Evolutionary conservation across 2,888 invertebrate species (phyloP).

Genomic region (Sarcophaga variegata): DNA sequence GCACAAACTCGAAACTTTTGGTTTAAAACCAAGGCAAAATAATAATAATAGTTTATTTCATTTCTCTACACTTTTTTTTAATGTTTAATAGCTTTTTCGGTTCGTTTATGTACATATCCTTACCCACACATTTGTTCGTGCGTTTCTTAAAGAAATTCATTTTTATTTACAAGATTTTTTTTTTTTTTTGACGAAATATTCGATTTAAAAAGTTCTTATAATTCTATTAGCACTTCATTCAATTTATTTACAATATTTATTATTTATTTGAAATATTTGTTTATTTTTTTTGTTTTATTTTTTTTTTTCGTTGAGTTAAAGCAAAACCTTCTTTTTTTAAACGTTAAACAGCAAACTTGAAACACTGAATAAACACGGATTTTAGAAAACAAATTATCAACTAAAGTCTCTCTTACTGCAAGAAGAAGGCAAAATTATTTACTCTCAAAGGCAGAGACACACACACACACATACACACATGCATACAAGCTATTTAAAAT

Average conservation of each 20-base stretch:
- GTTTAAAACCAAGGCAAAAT: no score
- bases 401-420: not conserved
- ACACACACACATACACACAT: not conserved
- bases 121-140: no score
- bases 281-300: not conserved
- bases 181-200: not conserved
- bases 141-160: no score
- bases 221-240: not conserved
- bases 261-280: not conserved
- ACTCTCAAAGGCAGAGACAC: not conserved
- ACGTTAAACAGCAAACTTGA: not conserved
- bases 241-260: conserved; percentile 10
- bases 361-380: not conserved
- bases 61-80: no score
- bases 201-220: not conserved
- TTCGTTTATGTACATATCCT: no score
- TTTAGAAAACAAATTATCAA: not conserved
- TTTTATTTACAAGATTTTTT: no score
- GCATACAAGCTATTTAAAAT: conserved; percentile 56
- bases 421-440: not conserved
- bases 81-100: no score
- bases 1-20: no score
- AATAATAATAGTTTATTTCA: no score
- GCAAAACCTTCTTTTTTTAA: not conserved
- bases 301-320: not conserved